Percentiles rank a stretch among this genome's conserved stretches.
Conservation (phyloP, 2,797 vertebrate species). For the Melanotaenia boesemani region DNA sequence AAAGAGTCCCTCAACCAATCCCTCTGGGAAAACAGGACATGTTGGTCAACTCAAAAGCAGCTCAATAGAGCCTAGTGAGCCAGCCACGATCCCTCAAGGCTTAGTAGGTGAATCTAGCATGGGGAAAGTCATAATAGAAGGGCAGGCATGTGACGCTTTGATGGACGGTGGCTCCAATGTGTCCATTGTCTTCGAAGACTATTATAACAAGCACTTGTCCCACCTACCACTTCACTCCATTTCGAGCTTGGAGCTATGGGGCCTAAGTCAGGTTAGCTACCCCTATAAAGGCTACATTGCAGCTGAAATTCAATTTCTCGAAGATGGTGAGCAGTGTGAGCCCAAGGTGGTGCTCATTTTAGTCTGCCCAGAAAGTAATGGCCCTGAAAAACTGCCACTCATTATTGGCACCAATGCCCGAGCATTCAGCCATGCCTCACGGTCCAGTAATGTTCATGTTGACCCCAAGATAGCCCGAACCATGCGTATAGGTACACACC, state of each 20-base stretch:
- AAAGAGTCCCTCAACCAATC: background rate
- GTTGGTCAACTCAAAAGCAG: background rate
- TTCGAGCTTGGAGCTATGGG: background rate
- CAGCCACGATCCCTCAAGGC: background rate
- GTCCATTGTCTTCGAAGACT: constrained; percentile 10
- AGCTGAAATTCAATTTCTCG: constrained; percentile 8
- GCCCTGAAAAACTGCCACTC: constrained; percentile 4
- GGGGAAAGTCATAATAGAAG: constrained; percentile 4
- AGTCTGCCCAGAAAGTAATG: constrained; percentile 7
- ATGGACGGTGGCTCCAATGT: constrained; percentile 17
- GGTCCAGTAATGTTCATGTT: background rate
- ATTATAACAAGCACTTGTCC: background rate
- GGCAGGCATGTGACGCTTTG: background rate
- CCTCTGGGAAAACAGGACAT: background rate
- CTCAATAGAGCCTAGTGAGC: background rate
- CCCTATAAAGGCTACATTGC: constrained; percentile 15
- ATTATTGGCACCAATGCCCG: constrained; percentile 7
- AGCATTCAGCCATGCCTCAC: constrained; percentile 1
- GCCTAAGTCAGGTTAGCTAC: constrained; percentile 3
- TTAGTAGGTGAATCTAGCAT: background rate
- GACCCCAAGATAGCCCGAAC: background rate
- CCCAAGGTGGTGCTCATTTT: background rate
- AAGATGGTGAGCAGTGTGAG: background rate
- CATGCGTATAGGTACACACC: constrained; percentile 1
- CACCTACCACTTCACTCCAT: constrained; percentile 6